Percentiles rank a stretch among this genome's conserved stretches.
Conservation (phyloP, 2,888 invertebrate genomes). For the Sacculina carcini region DNA sequence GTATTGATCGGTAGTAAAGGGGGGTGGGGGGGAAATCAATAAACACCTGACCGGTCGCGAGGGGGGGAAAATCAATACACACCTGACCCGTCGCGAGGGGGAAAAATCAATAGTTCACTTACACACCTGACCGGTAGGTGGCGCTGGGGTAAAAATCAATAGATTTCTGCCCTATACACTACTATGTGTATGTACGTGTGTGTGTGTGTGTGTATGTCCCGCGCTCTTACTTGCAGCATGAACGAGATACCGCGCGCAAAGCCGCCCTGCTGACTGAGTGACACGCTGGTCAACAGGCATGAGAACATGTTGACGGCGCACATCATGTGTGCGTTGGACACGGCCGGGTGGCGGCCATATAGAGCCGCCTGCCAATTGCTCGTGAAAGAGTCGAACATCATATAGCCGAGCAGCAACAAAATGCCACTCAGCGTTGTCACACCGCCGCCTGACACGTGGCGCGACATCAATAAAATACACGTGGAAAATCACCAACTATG, state of each 20-base stretch:
- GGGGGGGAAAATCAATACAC: too few relatives aligned
- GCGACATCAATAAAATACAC: background rate
- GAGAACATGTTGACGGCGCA: constrained; percentile 86
- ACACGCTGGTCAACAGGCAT: constrained; percentile 56
- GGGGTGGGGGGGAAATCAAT: too few relatives aligned
- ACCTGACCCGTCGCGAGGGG: too few relatives aligned
- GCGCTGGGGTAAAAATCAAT: too few relatives aligned
- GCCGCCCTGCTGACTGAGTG: constrained; percentile 61
- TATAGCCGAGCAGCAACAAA: constrained; percentile 60
- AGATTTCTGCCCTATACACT: too few relatives aligned
- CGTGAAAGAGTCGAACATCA: constrained; percentile 89
- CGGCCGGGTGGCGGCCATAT: constrained; percentile 39
- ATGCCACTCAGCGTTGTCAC: constrained; percentile 57
- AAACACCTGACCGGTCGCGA: too few relatives aligned
- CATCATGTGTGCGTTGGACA: constrained; percentile 76
- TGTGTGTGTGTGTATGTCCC: background rate
- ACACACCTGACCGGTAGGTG: too few relatives aligned
- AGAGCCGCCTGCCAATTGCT: constrained; percentile 90
- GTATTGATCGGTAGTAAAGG: too few relatives aligned
- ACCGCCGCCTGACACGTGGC: constrained; percentile 17
- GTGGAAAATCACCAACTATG: background rate
- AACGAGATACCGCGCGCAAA: constrained; percentile 41
- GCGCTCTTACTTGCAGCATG: constrained; percentile 32
- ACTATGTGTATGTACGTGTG: too few relatives aligned
- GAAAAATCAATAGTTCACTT: too few relatives aligned